Percentiles rank a stretch among this genome's conserved stretches.
These are phyloP conservation scores for Axinella damicornis DNA, from an alignment of 37 sponge, comb jelly and placozoan species.

Conservation along the genomic window DNA sequence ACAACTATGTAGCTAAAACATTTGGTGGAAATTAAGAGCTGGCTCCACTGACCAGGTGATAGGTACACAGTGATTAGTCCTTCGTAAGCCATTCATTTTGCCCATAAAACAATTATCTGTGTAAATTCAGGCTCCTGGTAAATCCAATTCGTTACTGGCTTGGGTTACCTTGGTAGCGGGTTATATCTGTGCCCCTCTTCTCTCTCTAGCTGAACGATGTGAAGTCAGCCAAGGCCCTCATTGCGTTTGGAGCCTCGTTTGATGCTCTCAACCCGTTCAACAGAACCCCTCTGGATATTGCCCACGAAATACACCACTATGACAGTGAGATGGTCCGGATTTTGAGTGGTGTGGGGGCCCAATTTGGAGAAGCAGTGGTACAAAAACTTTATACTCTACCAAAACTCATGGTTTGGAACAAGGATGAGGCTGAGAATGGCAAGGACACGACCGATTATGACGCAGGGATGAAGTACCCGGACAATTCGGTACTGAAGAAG, in stretches of 20 bases:
- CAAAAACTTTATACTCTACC: no score
- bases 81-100: no score
- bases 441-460: background rate
- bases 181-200: background rate
- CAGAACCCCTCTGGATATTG: slow-evolving; percentile 63
- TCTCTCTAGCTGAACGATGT: slow-evolving; percentile 27
- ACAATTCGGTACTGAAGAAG: background rate
- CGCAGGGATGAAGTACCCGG: background rate
- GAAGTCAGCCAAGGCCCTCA: slow-evolving; percentile 45
- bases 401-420: no score
- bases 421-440: no score
- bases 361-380: slow-evolving; percentile 9
- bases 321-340: slow-evolving; percentile 1
- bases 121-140: no score
- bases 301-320: background rate
- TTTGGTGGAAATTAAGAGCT: no score
- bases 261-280: slow-evolving; percentile 23
- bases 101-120: no score
- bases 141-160: no score
- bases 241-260: slow-evolving; percentile 67
- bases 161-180: background rate
- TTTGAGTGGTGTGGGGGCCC: slow-evolving; percentile 9
- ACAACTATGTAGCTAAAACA: no score
- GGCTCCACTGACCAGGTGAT: no score
- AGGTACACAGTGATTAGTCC: no score